Evolutionary conservation across 2,113 vertebrate species (phyloP), one percentile per base, ranked within the genome.

Genomic region (Candoia aspera): DNA sequence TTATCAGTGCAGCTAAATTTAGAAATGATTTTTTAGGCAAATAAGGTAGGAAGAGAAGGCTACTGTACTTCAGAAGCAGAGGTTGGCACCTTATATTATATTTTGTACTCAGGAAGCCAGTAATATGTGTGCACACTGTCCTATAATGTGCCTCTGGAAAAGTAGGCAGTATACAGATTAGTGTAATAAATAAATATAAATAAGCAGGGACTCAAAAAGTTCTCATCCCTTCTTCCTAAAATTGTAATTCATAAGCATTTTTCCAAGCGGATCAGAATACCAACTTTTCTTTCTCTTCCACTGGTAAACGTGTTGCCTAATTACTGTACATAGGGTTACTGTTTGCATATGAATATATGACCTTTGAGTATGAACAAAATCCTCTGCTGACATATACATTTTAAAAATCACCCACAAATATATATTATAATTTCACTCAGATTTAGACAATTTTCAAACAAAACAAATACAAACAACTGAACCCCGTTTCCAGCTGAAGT

Each of bases 1-100:
- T 62, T 79, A 42, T 58, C 89, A 26, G n/a, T 89, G 84, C 91
- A 95, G 92, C 91, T 95, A 95, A 29, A 29, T 54, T 12, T 53
- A 37, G 29, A 64, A 21, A 10, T 73, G n/a, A 29, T 24, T 6
- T 21, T 62, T 62, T 23, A 89, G 29, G 49, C 17, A 68, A 64
- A 73, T 19, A 89, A 29, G 4, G 10, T 10, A 73, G 37, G 23
- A 12, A 49, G 55, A 54, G 9, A 60, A 60, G 10, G 37, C 37
- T 42, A 15, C 23, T 13, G 57, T 46, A 60, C 15, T 60, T 60
- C 42, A 37, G 5, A 88, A 42, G 13, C 21, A 17, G 11, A 37
- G 17, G 19, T 8, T 23, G 37, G 6, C 33, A 37, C 37, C 86
- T 37, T 59, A 42, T 13, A 24, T 88, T 37, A 26, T 24, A 88